These are phyloP conservation scores for Calameuta pallipes DNA, from an alignment of 2,888 invertebrate genomes.

Conservation along the genomic window DNA sequence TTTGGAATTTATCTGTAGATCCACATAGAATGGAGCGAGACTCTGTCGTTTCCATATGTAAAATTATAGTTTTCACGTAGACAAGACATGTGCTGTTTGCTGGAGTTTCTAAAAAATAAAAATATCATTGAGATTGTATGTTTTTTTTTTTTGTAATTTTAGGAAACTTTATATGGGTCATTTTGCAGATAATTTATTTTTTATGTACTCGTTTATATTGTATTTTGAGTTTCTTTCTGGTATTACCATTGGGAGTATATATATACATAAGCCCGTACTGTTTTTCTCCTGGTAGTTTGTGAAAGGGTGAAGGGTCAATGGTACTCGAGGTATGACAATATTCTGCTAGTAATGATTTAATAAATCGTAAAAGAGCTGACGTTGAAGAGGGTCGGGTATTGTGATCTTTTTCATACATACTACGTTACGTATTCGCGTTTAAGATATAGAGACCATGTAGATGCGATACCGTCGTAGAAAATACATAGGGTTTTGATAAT, in stretches of 20 bases:
- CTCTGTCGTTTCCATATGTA: neutral
- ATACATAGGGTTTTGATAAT: neutral
- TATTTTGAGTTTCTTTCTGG: neutral
- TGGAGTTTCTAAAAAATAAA: neutral
- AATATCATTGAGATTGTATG: neutral
- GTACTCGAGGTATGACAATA: neutral
- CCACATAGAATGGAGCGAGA: neutral
- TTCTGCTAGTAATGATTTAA: constrained; percentile 51
- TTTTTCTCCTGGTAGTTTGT: neutral
- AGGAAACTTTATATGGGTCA: too few species aligned
- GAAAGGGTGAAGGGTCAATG: neutral
- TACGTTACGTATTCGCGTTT: neutral
- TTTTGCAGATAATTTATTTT: neutral
- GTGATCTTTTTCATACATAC: neutral
- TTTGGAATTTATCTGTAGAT: neutral
- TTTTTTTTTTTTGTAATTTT: too few species aligned
- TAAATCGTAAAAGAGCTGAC: constrained; percentile 53
- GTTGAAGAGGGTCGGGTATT: constrained; percentile 52
- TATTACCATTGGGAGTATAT: too few species aligned
- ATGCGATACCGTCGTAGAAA: neutral
- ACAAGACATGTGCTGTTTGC: neutral
- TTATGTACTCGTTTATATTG: neutral
- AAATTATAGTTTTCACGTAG: neutral
- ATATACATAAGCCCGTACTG: neutral
- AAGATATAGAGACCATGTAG: neutral